These are phyloP conservation scores for Esox lucius DNA, from an alignment of 2,797 vertebrate genomes.

Conservation along the genomic window DNA sequence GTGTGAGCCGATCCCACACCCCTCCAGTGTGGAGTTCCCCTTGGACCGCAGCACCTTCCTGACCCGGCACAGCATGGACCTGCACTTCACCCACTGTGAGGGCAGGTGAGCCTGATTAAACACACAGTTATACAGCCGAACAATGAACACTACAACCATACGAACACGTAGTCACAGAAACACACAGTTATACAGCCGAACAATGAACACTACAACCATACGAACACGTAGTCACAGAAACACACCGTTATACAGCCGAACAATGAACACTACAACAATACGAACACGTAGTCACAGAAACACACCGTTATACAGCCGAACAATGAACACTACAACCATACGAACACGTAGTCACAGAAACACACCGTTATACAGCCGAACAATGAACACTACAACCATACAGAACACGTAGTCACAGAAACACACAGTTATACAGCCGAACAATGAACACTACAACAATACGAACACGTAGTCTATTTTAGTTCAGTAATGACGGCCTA, in stretches of 20 bases:
- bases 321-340: neutral
- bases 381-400: neutral
- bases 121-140: neutral
- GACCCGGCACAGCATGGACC: conserved; percentile 87
- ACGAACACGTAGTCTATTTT: too few species aligned
- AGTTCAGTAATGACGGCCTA: neutral
- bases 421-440: too few species aligned
- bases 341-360: too few species aligned
- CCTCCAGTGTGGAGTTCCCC: conserved; percentile 83
- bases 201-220: neutral
- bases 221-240: too few species aligned
- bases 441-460: too few species aligned
- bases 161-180: neutral
- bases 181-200: too few species aligned
- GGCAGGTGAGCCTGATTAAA: conserved; percentile 73
- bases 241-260: neutral
- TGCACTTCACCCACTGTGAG: conserved; percentile 88
- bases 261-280: neutral
- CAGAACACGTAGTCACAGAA: neutral
- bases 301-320: too few species aligned
- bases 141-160: neutral
- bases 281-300: neutral
- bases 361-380: too few species aligned
- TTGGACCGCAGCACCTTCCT: conserved; percentile 84
- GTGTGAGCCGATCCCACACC: conserved; percentile 88